Evolutionary conservation across 2,113 vertebrate species (phyloP).

Genomic region (Petaurus breviceps): DNA sequence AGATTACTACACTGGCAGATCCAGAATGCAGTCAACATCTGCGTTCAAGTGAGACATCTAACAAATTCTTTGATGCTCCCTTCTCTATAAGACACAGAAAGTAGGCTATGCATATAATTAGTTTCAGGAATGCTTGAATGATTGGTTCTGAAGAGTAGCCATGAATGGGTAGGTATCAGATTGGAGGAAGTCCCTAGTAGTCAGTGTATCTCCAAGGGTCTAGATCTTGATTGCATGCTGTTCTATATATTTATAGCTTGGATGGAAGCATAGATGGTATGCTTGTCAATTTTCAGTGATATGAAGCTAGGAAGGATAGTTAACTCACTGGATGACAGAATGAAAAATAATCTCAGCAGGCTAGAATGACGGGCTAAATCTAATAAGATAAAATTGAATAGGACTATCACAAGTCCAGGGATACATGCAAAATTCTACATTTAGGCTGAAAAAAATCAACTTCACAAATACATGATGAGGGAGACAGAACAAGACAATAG

Average conservation of each 20-base stretch:
- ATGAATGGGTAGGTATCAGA: background rate
- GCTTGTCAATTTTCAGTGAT: background rate
- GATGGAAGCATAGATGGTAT: background rate
- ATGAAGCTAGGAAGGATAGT: background rate
- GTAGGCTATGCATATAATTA: background rate
- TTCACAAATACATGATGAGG: background rate
- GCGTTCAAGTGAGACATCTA: background rate
- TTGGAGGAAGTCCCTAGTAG: background rate
- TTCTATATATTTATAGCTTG: background rate
- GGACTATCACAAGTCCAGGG: background rate
- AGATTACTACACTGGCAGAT: background rate
- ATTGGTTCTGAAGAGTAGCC: background rate
- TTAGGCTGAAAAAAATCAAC: background rate
- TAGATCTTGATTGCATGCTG: background rate
- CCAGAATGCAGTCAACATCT: background rate
- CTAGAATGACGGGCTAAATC: background rate
- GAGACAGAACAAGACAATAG: background rate
- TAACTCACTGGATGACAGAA: background rate
- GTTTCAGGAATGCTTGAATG: background rate
- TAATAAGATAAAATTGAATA: background rate
- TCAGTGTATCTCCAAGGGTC: background rate
- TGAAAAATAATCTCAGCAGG: background rate
- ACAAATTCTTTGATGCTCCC: background rate
- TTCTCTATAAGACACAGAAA: background rate
- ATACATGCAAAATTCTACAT: background rate